Base-by-base conservation (phyloP, 2,113 vertebrate species). In the Cryptomyrus ogoouensis region DNA sequence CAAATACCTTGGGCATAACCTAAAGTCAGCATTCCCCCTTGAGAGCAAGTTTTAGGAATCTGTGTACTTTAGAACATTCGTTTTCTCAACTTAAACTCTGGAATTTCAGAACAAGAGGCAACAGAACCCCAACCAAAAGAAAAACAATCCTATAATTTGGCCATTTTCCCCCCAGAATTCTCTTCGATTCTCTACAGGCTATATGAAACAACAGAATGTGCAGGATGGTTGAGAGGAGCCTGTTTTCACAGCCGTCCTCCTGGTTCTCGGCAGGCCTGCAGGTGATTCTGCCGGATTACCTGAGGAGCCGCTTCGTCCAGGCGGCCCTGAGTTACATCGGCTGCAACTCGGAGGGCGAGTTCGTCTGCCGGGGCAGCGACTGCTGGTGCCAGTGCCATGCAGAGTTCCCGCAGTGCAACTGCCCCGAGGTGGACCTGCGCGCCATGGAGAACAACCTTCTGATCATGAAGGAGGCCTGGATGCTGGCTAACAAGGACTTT, bases 261-360 rank as follows among this genome's bases (percentile, higher is more conserved):
- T 13, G 13, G 13, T 42, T 3, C 0, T n/a, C 74, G 21, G 0
- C 94, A 99, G 98, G 98, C 89, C 95, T 99, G 90, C 98, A 99
- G 96, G 96, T 95, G 0, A 95, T 99, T 93, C 95, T 99, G 8
- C 98, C 98, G 0, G 93, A 93, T 46, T 96, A 99, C 94, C 93
- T 99, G 91, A 96, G 95, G 13, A 96, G 96, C 89, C 93, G 95
- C 44, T 99, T 99, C 10, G 97, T 99, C 90, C 95, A 96, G 0
- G 98, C 98, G 0, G 98, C 98, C 0, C 97, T 99, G 88, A 96
- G 97, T 95, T 99, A 99, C 93, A 97, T 99, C 13, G 97, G 97
- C 58, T 99, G 98, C 93, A 96, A 97, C 94, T 97, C 97, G 0
- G 97, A 97, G 24, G 98, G 98, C 0, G 96, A 96, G 91, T 97